Evolutionary conservation across 30 jellyfish, hydroid and myxozoan species (phyloP), one percentile per base, ranked within the genome.

Genomic region (Sanderia malayensis): DNA sequence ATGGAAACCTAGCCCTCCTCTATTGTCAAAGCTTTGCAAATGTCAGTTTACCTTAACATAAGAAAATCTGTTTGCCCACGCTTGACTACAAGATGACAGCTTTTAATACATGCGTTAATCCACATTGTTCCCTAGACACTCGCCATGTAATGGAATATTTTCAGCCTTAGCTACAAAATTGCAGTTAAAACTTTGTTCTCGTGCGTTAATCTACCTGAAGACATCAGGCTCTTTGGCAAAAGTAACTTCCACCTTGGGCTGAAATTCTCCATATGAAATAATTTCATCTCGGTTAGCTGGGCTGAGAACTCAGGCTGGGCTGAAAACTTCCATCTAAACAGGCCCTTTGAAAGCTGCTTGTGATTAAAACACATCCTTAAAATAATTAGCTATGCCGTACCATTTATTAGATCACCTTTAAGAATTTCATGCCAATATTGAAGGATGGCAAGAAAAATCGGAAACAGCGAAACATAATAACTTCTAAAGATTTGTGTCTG

Each of bases 261-360:
- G 11, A 41, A 41, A 41, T 41, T 41, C 55, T 41, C 55, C 55
- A 41, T 41, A 41, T 41, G 55, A 41, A 41, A 41, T 41, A 41
- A 41, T 41, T 41, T 41, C 55, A 41, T 41, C 55, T 41, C 55
- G 55, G 55, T 41, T 41, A 41, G 15, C 55, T 6, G 8, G 55
- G 55, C 55, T 41, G 55, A 6, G 55, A 41, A 15, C 55, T 41
- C 55, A 41, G 55, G 55, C 55, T 41, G 55, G 55, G 55, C 55
- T 41, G 55, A 41, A 41, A 41, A 41, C 55, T 41, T 41, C 55
- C 55, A 41, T 15, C 8, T 41, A 41, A 41, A 41, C 55, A 41
- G 55, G 55, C 55, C 55, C 55, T 41, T 41, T 15, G 15, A 41
- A 41, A 41, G 55, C 55, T 8, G 55, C 55, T 15, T 41, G 55